Percentiles rank a stretch among this genome's conserved stretches.
These are phyloP conservation scores for Tryphoninae sp. DNA, from an alignment of 2,888 invertebrate genomes.

Conservation along the genomic window DNA sequence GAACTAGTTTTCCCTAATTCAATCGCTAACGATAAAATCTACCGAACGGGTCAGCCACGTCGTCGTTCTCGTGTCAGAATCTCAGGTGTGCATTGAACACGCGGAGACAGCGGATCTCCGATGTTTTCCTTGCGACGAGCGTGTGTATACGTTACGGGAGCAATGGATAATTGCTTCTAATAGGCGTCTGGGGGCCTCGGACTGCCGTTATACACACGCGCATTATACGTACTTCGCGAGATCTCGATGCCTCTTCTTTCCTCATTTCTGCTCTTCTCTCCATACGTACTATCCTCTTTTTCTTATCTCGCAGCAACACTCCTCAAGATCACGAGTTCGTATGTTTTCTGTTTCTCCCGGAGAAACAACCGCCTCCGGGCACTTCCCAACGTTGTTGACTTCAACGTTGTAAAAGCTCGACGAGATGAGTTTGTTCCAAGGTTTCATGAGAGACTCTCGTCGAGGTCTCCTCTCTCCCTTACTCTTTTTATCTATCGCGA, in stretches of 20 bases:
- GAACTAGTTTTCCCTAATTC: slow-evolving; percentile 64
- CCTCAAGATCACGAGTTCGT: slow-evolving; percentile 9
- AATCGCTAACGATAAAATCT: slow-evolving; percentile 58
- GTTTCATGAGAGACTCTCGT: slow-evolving; percentile 17
- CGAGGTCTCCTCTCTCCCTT: not conserved
- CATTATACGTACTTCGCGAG: slow-evolving; percentile 46
- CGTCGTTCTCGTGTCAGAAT: slow-evolving; percentile 14
- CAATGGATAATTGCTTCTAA: slow-evolving; percentile 74
- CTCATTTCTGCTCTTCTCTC: slow-evolving; percentile 25
- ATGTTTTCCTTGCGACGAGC: slow-evolving; percentile 60
- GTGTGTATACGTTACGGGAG: slow-evolving; percentile 33
- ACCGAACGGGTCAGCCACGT: slow-evolving; percentile 44
- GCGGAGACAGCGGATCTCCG: slow-evolving; percentile 46
- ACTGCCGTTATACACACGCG: slow-evolving; percentile 67
- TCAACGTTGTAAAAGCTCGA: not conserved
- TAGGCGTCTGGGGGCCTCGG: slow-evolving; percentile 69
- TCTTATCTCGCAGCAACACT: slow-evolving; percentile 20
- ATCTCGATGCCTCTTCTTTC: slow-evolving; percentile 39
- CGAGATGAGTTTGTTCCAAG: not conserved
- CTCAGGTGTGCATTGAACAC: slow-evolving; percentile 52
- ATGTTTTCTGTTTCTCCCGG: slow-evolving; percentile 9
- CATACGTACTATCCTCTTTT: slow-evolving; percentile 28
- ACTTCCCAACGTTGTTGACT: slow-evolving; percentile 24
- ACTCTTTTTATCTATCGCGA: slow-evolving; percentile 7
- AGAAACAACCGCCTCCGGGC: slow-evolving; percentile 34